phyloP scores from a whole-genome alignment of 2,888 invertebrate genomes.

The Drosophila nr. medialis region DNA sequence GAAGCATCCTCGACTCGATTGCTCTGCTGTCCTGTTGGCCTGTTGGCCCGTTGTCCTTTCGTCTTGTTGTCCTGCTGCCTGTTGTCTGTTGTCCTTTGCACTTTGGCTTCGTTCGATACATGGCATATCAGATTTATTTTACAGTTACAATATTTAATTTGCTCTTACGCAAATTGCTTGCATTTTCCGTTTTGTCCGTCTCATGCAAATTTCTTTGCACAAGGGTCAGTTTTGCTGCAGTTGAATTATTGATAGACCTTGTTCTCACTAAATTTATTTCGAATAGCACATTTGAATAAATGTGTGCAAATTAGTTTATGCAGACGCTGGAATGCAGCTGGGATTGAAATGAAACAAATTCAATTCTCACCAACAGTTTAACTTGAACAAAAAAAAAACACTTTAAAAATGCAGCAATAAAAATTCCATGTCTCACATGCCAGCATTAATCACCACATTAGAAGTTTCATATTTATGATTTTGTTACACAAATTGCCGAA shows the following conservation, averaged over 20 bases:
- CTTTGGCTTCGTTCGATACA: constrained; percentile 53
- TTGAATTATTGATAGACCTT: constrained; percentile 43
- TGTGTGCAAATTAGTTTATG: constrained; percentile 45
- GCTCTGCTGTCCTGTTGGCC: constrained; percentile 16
- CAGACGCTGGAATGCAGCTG: constrained; percentile 28
- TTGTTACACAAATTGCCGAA: constrained; percentile 34
- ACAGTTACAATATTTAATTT: constrained; percentile 78
- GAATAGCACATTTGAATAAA: constrained; percentile 40
- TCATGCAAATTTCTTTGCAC: constrained; percentile 50
- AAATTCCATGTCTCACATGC: background rate
- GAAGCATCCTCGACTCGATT: constrained; percentile 47
- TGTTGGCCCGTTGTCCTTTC: constrained; percentile 5
- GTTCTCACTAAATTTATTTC: constrained; percentile 44
- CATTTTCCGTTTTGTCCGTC: constrained; percentile 53
- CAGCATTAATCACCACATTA: constrained; percentile 11
- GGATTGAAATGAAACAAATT: constrained; percentile 8
- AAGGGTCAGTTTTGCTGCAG: constrained; percentile 23
- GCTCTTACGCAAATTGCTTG: constrained; percentile 72
- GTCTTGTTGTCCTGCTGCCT: constrained; percentile 13
- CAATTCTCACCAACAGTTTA: constrained; percentile 1
- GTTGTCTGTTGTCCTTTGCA: constrained; percentile 53
- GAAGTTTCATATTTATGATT: constrained; percentile 47
- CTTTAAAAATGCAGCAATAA: background rate
- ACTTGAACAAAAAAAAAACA: background rate
- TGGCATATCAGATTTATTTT: constrained; percentile 72